Evolutionary conservation across 2,113 vertebrate genomes (phyloP).

Genomic region (Bubo bubo): DNA sequence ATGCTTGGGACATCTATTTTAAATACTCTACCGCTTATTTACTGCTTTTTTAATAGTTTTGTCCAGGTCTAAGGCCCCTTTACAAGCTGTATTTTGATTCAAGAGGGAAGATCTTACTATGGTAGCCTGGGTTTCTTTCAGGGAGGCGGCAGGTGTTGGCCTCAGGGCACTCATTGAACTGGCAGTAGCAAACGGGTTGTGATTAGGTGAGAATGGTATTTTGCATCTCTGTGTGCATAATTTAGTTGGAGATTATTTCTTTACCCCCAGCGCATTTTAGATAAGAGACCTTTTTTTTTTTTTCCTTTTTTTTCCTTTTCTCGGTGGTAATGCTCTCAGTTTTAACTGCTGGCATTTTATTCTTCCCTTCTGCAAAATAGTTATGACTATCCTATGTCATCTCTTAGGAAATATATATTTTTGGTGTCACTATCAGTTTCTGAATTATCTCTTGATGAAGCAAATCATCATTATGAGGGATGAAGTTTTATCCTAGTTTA

Average conservation of each 20-base stretch:
- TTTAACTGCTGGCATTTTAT: neutral
- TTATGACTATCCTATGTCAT: neutral
- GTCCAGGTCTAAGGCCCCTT: neutral
- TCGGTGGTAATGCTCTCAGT: neutral
- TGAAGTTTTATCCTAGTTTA: neutral
- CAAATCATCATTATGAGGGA: neutral
- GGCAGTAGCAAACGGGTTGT: neutral
- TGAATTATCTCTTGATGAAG: neutral
- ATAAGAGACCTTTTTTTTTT: neutral
- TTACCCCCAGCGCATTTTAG: neutral
- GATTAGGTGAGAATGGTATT: neutral
- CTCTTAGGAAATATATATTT: neutral
- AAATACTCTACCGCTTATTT: neutral
- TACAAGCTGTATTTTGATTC: neutral
- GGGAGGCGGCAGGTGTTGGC: neutral
- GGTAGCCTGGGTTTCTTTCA: neutral
- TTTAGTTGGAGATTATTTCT: neutral
- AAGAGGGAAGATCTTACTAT: neutral
- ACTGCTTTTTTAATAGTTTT: neutral
- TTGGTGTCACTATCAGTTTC: neutral
- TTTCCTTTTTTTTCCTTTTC: neutral
- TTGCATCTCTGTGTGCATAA: constrained; percentile 3
- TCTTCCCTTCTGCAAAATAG: neutral
- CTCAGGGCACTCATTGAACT: neutral
- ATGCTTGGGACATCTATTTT: neutral